A percentile compares a stretch with the other conserved stretches of the same genome.
phyloP scores from a whole-genome alignment of 2,888 invertebrate species.

The Lepas anatifera region DNA sequence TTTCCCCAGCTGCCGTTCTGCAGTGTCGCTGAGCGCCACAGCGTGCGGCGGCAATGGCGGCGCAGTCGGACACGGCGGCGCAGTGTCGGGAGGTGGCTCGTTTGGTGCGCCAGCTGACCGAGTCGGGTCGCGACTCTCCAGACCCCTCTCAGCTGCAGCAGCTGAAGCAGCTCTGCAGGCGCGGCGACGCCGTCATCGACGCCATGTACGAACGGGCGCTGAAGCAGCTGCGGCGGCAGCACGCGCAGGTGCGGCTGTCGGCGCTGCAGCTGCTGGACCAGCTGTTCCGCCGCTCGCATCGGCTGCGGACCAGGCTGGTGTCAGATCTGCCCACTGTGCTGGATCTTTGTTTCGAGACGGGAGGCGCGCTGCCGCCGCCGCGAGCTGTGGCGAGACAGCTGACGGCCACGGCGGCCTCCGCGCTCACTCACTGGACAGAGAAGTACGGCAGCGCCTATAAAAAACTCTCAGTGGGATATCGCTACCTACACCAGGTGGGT shows the following conservation, averaged over 20 bases:
- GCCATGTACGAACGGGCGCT: constrained; percentile 33
- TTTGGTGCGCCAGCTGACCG: neutral
- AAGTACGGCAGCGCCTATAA: constrained; percentile 38
- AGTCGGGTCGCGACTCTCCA: neutral
- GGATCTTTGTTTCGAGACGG: constrained; percentile 29
- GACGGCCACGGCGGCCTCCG: constrained; percentile 35
- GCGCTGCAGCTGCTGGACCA: constrained; percentile 41
- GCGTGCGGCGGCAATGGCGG: neutral
- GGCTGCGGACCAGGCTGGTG: constrained; percentile 39
- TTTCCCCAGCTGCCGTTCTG: too few relatives aligned
- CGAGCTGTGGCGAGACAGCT: constrained; percentile 36
- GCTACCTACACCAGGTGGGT: constrained; percentile 34
- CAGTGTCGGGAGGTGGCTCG: neutral
- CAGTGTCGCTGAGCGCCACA: too few relatives aligned
- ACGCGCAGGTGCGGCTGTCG: constrained; percentile 42
- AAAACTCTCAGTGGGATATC: constrained; percentile 37
- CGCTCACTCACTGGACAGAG: constrained; percentile 40
- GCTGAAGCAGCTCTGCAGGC: neutral
- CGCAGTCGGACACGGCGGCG: neutral
- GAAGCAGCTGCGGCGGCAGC: constrained; percentile 38
- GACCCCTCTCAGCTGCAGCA: neutral
- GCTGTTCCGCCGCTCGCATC: constrained; percentile 41
- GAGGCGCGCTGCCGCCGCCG: constrained; percentile 41
- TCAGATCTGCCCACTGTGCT: constrained; percentile 30
- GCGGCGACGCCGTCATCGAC: constrained; percentile 27